Percentiles rank a stretch among this genome's conserved stretches.
Conservation (phyloP, 2,888 invertebrate species). For the Cephonodes hylas region DNA sequence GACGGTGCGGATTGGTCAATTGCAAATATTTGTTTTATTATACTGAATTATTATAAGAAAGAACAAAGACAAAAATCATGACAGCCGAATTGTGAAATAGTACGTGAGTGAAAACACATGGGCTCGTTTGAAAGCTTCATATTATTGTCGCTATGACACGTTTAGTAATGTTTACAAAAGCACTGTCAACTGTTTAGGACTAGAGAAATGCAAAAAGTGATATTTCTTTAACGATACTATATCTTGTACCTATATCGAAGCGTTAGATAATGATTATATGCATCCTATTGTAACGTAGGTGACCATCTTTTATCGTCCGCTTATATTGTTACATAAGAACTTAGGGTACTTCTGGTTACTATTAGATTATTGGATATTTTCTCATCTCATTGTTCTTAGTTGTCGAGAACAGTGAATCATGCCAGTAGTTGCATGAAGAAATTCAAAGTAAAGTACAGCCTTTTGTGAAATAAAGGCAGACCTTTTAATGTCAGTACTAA, state of each 20-base stretch:
- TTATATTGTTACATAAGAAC: no score
- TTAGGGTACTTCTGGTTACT: no score
- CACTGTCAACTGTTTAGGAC: constrained; percentile 24
- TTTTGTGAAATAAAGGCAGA: not conserved
- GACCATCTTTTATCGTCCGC: not conserved
- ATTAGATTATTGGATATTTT: not conserved
- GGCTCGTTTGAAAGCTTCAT: constrained; percentile 48
- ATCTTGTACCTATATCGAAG: not conserved
- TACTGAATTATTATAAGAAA: constrained; percentile 23
- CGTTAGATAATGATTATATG: not conserved
- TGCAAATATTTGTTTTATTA: constrained; percentile 13
- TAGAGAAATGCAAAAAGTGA: not conserved
- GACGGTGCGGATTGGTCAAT: constrained; percentile 1
- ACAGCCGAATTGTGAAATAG: constrained; percentile 46
- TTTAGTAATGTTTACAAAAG: constrained; percentile 25
- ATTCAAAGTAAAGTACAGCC: not conserved
- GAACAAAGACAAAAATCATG: constrained; percentile 31
- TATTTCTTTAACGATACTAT: not conserved
- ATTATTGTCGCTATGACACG: constrained; percentile 43
- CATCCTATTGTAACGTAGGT: not conserved
- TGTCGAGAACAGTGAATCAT: not conserved
- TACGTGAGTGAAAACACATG: constrained; percentile 64
- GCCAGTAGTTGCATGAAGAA: not conserved
- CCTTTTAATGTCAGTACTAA: not conserved
- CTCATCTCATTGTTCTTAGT: not conserved